A percentile compares a stretch with the other conserved stretches of the same genome.
These are phyloP conservation scores for Diarsia dahlii DNA, from an alignment of 2,888 invertebrate genomes.

Conservation along the genomic window DNA sequence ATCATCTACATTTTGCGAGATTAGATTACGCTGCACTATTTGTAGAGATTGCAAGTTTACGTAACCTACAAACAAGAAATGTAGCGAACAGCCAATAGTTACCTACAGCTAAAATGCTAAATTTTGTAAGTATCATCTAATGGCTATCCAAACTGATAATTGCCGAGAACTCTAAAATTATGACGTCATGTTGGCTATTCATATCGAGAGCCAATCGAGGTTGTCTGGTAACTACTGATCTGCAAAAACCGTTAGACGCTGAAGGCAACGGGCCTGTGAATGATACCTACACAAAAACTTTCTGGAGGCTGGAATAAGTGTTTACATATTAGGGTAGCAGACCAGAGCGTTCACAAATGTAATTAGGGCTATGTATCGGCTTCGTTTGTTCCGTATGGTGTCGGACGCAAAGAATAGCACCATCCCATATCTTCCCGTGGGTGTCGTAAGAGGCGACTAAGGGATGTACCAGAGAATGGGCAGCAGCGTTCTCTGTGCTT, in stretches of 20 bases:
- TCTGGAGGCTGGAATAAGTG: conserved; percentile 75
- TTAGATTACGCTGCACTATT: conserved; percentile 25
- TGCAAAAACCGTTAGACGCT: conserved; percentile 84
- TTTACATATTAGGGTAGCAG: conserved; percentile 49
- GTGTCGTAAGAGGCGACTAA: too few species aligned
- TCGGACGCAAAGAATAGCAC: too few species aligned
- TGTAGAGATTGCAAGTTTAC: conserved; percentile 34
- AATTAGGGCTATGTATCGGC: too few species aligned
- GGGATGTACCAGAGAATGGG: too few species aligned
- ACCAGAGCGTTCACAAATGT: not conserved
- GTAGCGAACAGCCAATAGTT: conserved; percentile 7
- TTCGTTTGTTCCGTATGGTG: too few species aligned
- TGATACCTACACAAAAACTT: conserved; percentile 81
- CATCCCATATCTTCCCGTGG: too few species aligned
- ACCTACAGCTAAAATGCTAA: not conserved
- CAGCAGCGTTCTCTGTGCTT: too few species aligned
- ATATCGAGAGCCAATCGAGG: conserved; percentile 60
- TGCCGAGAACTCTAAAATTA: conserved; percentile 67
- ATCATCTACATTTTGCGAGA: conserved; percentile 25
- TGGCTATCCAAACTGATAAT: conserved; percentile 4
- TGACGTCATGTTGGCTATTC: conserved; percentile 74
- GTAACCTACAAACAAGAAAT: conserved; percentile 31
- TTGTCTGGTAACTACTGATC: conserved; percentile 8
- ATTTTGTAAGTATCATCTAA: conserved; percentile 1
- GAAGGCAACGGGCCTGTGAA: conserved; percentile 83